Conservation (phyloP, 2,888 invertebrate genomes). For the Torymus tubicola region DNA sequence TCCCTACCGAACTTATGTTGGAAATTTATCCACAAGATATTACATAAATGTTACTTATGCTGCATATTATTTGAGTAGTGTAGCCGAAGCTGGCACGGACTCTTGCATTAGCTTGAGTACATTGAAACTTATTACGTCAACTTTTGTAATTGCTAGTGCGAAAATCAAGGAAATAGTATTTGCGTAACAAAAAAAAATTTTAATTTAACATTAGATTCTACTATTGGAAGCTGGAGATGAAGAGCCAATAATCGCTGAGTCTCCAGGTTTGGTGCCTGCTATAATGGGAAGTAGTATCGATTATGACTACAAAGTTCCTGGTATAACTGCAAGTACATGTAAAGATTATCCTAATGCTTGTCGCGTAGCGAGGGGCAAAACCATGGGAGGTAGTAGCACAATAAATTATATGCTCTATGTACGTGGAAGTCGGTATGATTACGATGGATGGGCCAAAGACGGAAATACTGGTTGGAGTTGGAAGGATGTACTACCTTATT, state of each 20-base stretch:
- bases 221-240: slow-evolving; percentile 87
- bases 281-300: slow-evolving; percentile 83
- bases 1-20: too few relatives aligned
- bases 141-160: too few relatives aligned
- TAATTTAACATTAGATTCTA: slow-evolving; percentile 77
- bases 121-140: too few relatives aligned
- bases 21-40: too few relatives aligned
- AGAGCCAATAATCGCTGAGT: slow-evolving; percentile 85
- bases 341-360: slow-evolving; percentile 70
- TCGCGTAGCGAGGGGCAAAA: slow-evolving; percentile 3
- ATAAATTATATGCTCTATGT: slow-evolving; percentile 34
- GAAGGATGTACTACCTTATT: slow-evolving; percentile 33
- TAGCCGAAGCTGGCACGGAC: too few relatives aligned
- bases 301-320: slow-evolving; percentile 81
- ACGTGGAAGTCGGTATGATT: slow-evolving; percentile 37
- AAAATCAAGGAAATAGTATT: too few relatives aligned
- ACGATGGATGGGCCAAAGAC: slow-evolving; percentile 14
- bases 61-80: too few relatives aligned
- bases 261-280: slow-evolving; percentile 82
- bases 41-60: too few relatives aligned
- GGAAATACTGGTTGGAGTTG: slow-evolving; percentile 40
- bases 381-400: slow-evolving; percentile 33
- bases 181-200: too few relatives aligned
- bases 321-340: slow-evolving; percentile 80
- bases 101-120: too few relatives aligned